These are phyloP conservation scores for Liolophura sinensis DNA, from an alignment of 1,140 invertebrate genomes.

Conservation along the genomic window DNA sequence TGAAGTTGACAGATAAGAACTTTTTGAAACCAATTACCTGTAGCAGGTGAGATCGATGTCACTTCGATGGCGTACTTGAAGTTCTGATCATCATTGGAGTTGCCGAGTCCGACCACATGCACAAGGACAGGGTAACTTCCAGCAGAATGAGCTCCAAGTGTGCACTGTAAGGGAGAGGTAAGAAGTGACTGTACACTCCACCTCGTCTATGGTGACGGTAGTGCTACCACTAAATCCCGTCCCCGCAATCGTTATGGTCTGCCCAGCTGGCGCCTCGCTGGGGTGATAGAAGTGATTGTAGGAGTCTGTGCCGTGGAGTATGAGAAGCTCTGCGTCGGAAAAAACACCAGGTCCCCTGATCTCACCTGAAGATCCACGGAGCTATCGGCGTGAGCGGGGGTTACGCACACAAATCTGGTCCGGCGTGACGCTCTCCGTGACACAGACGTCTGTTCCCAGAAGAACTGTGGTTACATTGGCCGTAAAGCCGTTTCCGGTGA, in stretches of 20 bases:
- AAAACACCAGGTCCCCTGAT: constrained; percentile 21
- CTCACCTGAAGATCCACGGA: constrained; percentile 18
- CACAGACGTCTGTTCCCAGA: constrained; percentile 13
- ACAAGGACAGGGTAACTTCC: constrained; percentile 28
- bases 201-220: constrained; percentile 26
- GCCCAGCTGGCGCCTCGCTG: constrained; percentile 8
- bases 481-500: constrained; percentile 32
- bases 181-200: constrained; percentile 20
- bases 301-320: constrained; percentile 27
- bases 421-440: constrained; percentile 6
- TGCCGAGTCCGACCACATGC: constrained; percentile 24
- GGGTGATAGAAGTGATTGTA: constrained; percentile 21
- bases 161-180: constrained; percentile 24
- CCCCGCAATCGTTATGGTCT: constrained; percentile 27
- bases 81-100: constrained; percentile 18
- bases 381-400: constrained; percentile 20
- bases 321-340: constrained; percentile 14
- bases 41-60: constrained; percentile 21
- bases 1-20: background rate
- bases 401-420: constrained; percentile 25
- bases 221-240: constrained; percentile 21
- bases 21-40: constrained; percentile 25
- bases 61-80: constrained; percentile 34
- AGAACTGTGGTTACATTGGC: constrained; percentile 13
- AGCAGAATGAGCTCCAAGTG: constrained; percentile 25